Conservation (phyloP, 2,888 invertebrate species). For the Hyposoter didymator region DNA sequence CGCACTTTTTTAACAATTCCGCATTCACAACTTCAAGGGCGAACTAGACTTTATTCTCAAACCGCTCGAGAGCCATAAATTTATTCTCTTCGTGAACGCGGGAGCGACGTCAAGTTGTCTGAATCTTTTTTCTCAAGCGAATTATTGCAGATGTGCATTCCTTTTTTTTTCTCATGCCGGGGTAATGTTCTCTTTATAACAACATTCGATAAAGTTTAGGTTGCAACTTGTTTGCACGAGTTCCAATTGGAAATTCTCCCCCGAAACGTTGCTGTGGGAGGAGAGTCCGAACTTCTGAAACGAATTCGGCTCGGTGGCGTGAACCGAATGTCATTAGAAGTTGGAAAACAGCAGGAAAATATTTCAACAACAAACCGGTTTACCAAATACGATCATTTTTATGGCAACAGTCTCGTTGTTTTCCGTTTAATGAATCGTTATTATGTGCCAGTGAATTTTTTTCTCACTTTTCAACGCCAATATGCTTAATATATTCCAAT, state of each 20-base stretch:
- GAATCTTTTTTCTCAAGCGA: neutral
- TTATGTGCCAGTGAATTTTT: too few relatives aligned
- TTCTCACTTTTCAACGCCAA: too few relatives aligned
- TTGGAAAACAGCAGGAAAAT: conserved; percentile 5
- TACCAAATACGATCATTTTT: neutral
- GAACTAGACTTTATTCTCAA: neutral
- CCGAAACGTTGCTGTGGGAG: neutral
- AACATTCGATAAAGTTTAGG: neutral
- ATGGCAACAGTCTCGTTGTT: neutral
- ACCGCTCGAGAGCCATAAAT: neutral
- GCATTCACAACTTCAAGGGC: neutral
- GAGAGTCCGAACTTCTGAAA: neutral
- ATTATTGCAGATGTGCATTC: neutral
- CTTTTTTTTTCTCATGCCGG: neutral
- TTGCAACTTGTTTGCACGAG: neutral
- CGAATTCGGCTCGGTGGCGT: neutral
- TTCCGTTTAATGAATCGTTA: neutral
- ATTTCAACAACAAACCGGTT: neutral
- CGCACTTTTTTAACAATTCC: neutral
- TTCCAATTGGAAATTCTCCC: neutral
- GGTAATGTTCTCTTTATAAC: neutral
- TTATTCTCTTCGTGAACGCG: neutral
- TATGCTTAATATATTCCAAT: too few relatives aligned
- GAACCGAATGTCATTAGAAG: neutral
- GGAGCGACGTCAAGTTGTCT: neutral